A percentile compares a stretch with the other conserved stretches of the same genome.
Evolutionary conservation across 1,140 invertebrate species (phyloP).

Genomic region (Drosophila teissieri): DNA sequence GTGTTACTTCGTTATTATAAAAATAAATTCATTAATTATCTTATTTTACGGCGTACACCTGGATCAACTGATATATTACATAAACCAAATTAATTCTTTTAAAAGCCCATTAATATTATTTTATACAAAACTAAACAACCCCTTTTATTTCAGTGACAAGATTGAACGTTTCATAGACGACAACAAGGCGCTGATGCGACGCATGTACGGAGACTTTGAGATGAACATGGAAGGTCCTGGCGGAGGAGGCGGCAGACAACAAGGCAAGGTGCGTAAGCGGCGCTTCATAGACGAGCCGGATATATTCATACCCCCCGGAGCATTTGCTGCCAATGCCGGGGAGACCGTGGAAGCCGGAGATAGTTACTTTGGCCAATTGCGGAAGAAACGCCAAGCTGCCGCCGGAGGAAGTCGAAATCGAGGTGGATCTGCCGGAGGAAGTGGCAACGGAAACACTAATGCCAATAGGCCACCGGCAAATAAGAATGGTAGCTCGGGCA

Average conservation of each 20-base stretch:
- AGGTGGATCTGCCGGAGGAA: slow-evolving; percentile 26
- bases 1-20: no score
- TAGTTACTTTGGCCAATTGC: slow-evolving; percentile 86
- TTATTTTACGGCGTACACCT: no score
- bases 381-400: slow-evolving; percentile 86
- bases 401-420: slow-evolving; percentile 58
- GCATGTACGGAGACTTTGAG: slow-evolving; percentile 96
- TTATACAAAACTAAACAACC: background rate
- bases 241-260: slow-evolving; percentile 84
- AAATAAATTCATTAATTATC: no score
- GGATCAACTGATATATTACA: no score
- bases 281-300: slow-evolving; percentile 86
- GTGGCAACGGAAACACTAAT: slow-evolving; percentile 20
- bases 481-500: slow-evolving; percentile 85
- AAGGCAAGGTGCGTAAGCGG: slow-evolving; percentile 85
- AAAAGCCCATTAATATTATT: background rate
- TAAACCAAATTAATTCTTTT: background rate
- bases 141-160: slow-evolving; percentile 87
- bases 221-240: slow-evolving; percentile 86
- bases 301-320: slow-evolving; percentile 84
- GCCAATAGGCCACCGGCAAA: slow-evolving; percentile 49
- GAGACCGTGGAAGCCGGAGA: slow-evolving; percentile 83
- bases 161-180: slow-evolving; percentile 97
- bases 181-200: slow-evolving; percentile 95
- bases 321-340: slow-evolving; percentile 64